Percentiles rank a stretch among this genome's conserved stretches.
phyloP scores from a whole-genome alignment of 1,140 invertebrate genomes.

The Trachymyrmex cornetzi region DNA sequence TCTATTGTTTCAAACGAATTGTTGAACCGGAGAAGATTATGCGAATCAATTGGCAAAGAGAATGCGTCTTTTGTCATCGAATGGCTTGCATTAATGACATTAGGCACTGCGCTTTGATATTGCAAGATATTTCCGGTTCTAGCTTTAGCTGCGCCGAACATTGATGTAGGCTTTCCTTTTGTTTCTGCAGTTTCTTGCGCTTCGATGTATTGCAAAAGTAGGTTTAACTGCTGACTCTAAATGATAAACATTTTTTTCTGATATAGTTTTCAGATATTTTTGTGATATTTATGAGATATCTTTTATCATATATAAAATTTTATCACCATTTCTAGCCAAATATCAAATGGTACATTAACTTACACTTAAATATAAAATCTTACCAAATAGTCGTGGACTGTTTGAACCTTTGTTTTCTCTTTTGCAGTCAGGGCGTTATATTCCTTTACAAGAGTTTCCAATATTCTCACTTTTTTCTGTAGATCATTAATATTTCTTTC shows the following conservation, averaged over 20 bases:
- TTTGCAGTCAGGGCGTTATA: conserved; percentile 68
- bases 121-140: conserved; percentile 6
- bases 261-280: background rate
- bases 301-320: background rate
- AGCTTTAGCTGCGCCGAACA: background rate
- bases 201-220: conserved; percentile 72
- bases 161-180: conserved; percentile 23
- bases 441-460: conserved; percentile 75
- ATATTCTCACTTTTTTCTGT: conserved; percentile 69
- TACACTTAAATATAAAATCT: background rate
- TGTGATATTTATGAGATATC: background rate
- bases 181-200: conserved; percentile 58
- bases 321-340: background rate
- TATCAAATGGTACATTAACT: background rate
- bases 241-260: background rate
- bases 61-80: conserved; percentile 16
- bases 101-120: conserved; percentile 45
- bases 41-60: conserved; percentile 1
- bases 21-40: conserved; percentile 2
- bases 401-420: conserved; percentile 76
- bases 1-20: background rate
- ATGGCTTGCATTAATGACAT: conserved; percentile 36
- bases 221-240: conserved; percentile 69
- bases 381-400: conserved; percentile 79
- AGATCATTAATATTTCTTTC: conserved; percentile 60